Conservation (phyloP, 2,113 vertebrate genomes). For the Petaurus breviceps region DNA sequence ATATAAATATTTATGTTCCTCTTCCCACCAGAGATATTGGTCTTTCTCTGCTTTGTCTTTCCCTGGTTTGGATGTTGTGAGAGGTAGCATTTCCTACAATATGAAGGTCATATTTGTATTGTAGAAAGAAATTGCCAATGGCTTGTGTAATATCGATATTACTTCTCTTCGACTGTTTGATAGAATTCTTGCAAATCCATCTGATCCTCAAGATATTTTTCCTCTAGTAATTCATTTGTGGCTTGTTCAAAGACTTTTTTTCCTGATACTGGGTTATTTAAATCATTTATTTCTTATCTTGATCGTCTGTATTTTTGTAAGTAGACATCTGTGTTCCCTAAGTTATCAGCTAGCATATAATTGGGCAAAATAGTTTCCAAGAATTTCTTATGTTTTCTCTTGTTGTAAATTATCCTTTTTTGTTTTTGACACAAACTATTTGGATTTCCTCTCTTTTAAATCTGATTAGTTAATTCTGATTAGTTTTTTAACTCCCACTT, state of each 20-base stretch:
- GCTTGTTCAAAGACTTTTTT: background rate
- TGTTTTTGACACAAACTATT: background rate
- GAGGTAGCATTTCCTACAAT: too few relatives aligned
- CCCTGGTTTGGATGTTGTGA: background rate
- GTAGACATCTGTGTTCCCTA: too few relatives aligned
- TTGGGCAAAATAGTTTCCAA: background rate
- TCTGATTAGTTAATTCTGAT: background rate
- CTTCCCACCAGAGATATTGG: background rate
- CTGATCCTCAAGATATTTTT: background rate
- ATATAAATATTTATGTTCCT: too few relatives aligned
- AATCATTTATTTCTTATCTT: background rate
- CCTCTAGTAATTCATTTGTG: background rate
- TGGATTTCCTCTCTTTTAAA: background rate
- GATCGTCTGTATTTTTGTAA: background rate
- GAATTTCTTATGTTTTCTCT: background rate
- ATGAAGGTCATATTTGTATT: background rate
- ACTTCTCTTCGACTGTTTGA: background rate
- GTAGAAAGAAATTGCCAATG: background rate
- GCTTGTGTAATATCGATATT: background rate
- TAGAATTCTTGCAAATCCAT: background rate
- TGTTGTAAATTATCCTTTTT: background rate
- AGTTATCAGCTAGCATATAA: background rate
- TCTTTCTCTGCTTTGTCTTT: background rate
- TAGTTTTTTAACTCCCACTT: background rate
- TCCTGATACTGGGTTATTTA: background rate